Conservation (phyloP, 2,888 invertebrate genomes). For the Dryomyza anilis region DNA sequence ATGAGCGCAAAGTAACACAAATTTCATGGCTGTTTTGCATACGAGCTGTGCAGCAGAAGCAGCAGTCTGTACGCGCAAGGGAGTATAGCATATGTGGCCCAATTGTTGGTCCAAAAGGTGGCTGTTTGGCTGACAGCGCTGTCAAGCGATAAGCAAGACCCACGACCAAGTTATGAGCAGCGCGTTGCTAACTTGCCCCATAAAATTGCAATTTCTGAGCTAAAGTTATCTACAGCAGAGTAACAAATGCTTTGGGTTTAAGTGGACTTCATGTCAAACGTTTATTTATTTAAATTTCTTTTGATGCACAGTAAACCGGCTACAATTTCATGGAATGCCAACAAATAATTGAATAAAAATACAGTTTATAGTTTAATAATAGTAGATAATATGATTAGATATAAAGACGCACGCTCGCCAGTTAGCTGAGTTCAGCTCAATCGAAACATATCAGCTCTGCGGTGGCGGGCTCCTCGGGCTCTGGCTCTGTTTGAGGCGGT, state of each 20-base stretch:
- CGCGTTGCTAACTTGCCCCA: background rate
- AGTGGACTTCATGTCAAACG: background rate
- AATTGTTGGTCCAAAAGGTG: background rate
- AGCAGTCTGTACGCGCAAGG: background rate
- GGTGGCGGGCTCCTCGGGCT: constrained; percentile 66
- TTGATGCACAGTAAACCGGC: background rate
- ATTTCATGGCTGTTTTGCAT: background rate
- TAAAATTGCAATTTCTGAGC: background rate
- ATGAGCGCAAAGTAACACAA: constrained; percentile 2
- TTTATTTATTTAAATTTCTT: background rate
- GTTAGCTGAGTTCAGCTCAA: constrained; percentile 60
- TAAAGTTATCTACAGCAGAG: background rate
- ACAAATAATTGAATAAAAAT: background rate
- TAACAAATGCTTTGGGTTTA: too few relatives aligned
- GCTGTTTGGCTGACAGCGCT: background rate
- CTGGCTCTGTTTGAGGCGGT: constrained; percentile 54
- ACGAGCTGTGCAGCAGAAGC: background rate
- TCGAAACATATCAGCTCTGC: constrained; percentile 85
- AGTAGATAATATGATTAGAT: background rate
- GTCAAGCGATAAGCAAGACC: background rate
- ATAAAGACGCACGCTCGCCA: background rate
- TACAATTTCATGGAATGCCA: constrained; percentile 3
- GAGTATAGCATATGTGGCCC: background rate
- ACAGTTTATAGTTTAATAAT: too few relatives aligned
- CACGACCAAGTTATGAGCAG: background rate